These are phyloP conservation scores for Loriculus beryllinus DNA, from an alignment of 2,797 vertebrate species.

Conservation along the genomic window DNA sequence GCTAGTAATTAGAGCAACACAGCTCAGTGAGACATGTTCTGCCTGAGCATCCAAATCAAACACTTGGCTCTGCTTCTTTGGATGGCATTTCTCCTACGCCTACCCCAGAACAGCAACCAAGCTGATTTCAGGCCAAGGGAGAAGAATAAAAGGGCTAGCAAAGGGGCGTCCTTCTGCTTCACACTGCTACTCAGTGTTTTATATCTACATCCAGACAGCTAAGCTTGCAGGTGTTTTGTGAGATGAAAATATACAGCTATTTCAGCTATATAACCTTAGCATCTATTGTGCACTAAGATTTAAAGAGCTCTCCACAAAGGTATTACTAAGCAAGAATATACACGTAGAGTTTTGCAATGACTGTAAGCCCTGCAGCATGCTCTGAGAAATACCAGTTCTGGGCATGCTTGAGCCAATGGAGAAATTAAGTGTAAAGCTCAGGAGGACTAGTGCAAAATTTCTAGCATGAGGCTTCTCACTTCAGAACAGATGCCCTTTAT, in stretches of 20 bases:
- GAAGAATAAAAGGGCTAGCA: neutral
- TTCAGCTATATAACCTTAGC: neutral
- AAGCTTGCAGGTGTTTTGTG: neutral
- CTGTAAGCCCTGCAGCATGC: neutral
- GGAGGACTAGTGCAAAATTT: neutral
- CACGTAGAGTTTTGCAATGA: neutral
- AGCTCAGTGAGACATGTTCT: slow-evolving; percentile 8
- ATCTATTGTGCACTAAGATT: neutral
- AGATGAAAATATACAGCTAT: neutral
- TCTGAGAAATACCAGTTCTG: slow-evolving; percentile 21
- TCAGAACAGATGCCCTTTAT: neutral
- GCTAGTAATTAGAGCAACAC: slow-evolving; percentile 36
- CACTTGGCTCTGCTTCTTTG: slow-evolving; percentile 54
- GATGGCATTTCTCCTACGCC: slow-evolving; percentile 52
- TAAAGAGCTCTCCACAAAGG: neutral
- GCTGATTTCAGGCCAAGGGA: neutral
- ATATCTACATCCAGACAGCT: neutral
- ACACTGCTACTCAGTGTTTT: neutral
- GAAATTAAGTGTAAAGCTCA: neutral
- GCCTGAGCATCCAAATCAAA: slow-evolving; percentile 57
- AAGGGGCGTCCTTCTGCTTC: neutral
- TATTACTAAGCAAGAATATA: neutral
- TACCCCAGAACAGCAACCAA: slow-evolving; percentile 33
- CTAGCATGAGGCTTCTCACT: neutral
- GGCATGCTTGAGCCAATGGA: neutral